Conservation (phyloP, 2,797 vertebrate species). For the Sebastes kiyomatsui region DNA sequence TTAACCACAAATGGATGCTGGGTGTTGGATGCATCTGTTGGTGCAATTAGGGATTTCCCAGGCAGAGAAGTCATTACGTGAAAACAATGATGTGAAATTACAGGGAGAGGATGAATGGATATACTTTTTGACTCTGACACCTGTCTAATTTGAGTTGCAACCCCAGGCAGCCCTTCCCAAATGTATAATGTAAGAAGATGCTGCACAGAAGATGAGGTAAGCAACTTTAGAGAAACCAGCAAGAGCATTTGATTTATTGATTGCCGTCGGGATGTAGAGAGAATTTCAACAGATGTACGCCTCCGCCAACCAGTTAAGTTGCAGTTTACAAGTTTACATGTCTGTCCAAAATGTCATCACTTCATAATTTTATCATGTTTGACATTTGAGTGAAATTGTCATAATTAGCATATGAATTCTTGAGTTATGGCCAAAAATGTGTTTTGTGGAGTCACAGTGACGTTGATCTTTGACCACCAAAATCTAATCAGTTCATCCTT, state of each 20-base stretch:
- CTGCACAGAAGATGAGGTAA: background rate
- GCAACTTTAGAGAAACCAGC: background rate
- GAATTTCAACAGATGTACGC: no score
- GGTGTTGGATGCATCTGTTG: constrained; percentile 29
- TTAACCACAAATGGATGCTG: constrained; percentile 38
- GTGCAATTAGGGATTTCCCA: constrained; percentile 63
- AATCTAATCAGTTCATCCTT: no score
- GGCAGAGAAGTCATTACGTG: constrained; percentile 35
- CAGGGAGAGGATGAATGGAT: constrained; percentile 8
- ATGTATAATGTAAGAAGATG: background rate
- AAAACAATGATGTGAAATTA: constrained; percentile 24
- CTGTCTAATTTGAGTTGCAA: background rate
- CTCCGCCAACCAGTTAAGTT: no score
- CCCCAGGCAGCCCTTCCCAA: background rate
- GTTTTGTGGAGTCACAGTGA: no score
- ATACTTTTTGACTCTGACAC: background rate
- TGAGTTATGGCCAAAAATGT: no score
- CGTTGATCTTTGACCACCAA: no score
- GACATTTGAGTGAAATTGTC: no score
- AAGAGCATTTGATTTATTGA: background rate
- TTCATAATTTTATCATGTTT: no score
- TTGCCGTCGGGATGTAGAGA: background rate
- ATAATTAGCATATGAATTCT: no score
- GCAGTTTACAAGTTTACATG: no score
- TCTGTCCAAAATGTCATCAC: no score